Evolutionary conservation across 2,888 invertebrate genomes (phyloP).

Genomic region (Rhimphoctona megacephalus): DNA sequence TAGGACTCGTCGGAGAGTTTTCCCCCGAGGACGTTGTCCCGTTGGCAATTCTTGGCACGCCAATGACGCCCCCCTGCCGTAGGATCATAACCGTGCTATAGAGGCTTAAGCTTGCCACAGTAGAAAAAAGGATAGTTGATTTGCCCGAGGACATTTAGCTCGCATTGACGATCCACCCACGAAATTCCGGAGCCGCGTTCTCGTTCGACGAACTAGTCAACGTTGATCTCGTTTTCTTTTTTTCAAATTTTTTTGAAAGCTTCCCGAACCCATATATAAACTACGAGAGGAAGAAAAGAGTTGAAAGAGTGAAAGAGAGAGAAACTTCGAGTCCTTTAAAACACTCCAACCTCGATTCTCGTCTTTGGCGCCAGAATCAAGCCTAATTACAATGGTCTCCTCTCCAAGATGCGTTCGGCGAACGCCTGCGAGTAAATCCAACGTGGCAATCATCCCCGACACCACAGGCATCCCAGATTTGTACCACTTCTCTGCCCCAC

Average conservation of each 20-base stretch:
- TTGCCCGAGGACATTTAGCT: slow-evolving; percentile 66
- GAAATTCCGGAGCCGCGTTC: slow-evolving; percentile 76
- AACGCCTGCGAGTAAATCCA: slow-evolving; percentile 62
- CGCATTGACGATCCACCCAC: slow-evolving; percentile 76
- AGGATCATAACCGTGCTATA: slow-evolving; percentile 19
- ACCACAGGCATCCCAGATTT: slow-evolving; percentile 65
- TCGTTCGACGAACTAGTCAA: slow-evolving; percentile 74
- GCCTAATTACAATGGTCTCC: slow-evolving; percentile 76
- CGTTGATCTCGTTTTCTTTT: slow-evolving; percentile 58
- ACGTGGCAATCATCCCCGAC: slow-evolving; percentile 69
- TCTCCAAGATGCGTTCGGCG: slow-evolving; percentile 72
- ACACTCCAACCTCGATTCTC: slow-evolving; percentile 33
- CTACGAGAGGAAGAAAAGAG: slow-evolving; percentile 30
- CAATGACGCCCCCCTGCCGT: slow-evolving; percentile 53
- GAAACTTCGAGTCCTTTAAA: slow-evolving; percentile 30
- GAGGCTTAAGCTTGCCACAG: slow-evolving; percentile 19
- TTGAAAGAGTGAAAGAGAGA: neutral
- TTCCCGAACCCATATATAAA: slow-evolving; percentile 57
- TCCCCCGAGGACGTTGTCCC: slow-evolving; percentile 64
- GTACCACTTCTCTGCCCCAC: slow-evolving; percentile 64
- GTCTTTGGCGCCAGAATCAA: slow-evolving; percentile 70
- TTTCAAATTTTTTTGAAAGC: slow-evolving; percentile 58
- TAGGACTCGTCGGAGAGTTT: slow-evolving; percentile 30
- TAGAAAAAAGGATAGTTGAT: slow-evolving; percentile 26
- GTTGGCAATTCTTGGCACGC: slow-evolving; percentile 63